Conservation (phyloP, 1,140 invertebrate species). For the Chironomus tepperi region DNA sequence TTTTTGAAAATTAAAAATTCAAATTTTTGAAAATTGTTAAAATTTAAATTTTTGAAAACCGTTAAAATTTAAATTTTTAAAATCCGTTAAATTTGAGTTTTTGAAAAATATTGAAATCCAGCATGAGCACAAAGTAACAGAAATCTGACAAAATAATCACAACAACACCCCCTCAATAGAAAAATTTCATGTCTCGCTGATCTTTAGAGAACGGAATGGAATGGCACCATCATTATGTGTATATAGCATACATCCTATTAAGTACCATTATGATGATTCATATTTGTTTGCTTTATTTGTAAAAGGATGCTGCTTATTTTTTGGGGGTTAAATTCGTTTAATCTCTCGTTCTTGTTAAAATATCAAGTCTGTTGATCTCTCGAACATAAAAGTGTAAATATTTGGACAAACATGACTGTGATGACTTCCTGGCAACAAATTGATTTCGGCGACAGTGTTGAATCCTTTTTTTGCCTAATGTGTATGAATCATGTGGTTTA, state of each 20-base stretch:
- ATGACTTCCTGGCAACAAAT: conserved; percentile 12
- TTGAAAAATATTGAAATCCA: no score
- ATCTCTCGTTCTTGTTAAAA: conserved; percentile 1
- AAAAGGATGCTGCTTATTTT: neutral
- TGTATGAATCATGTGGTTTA: no score
- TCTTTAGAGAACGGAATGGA: neutral
- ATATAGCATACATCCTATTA: neutral
- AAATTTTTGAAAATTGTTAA: no score
- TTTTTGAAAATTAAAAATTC: no score
- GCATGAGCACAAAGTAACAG: no score
- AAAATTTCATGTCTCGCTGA: neutral
- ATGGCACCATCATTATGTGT: no score
- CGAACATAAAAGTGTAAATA: conserved; percentile 1
- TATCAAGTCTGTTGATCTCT: neutral
- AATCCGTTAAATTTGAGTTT: no score
- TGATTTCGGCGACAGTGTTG: neutral
- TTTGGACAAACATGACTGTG: conserved; percentile 11
- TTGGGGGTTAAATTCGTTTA: conserved; percentile 1
- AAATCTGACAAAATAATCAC: no score
- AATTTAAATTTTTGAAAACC: no score
- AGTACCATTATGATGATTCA: conserved; percentile 12
- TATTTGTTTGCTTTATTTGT: conserved; percentile 3
- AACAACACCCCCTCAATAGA: neutral
- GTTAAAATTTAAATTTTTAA: no score
- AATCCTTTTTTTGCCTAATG: no score